Base-by-base conservation (phyloP, 2,888 invertebrate genomes). In the Clanis bilineata region DNA sequence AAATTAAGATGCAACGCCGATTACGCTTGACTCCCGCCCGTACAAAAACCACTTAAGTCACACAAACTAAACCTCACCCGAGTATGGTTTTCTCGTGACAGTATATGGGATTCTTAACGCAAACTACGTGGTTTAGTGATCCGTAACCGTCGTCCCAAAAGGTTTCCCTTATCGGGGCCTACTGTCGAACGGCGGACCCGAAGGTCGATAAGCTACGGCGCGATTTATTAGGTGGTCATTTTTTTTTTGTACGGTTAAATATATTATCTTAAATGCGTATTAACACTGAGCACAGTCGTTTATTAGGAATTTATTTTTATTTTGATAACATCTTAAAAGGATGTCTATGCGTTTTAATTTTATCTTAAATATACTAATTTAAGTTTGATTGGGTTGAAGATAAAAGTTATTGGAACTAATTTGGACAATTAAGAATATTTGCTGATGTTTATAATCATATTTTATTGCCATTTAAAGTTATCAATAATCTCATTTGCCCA, bases 231-330 rank as follows among this genome's bases (percentile, higher is more conserved):
- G 83, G 82, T 86, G 88, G 88, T 85, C 88, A 90, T 88, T 89
- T 89, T 87, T n/a, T 87, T 90, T 89, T 86, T 86, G 81, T 86
- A 82, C 77, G 76, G 82, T 85, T 81, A 87, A 87, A 90, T 90
- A 90, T 89, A 90, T 90, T 90, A 90, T 91, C 91, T 90, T 90
- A 90, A 91, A 91, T 86, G 87, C 87, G 81, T 88, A 90, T 90
- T 90, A 90, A 90, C 88, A 88, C 81, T 83, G 88, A 86, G 85
- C 89, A 87, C 79, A 70, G 78, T 82, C 83, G 80, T 86, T 86
- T 62, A 59, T 64, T 60, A 59, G 56, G 60, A 57, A 60, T 62
- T 57, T 57, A 56, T 59, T 59, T 85, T 80, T 74, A 79, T 80
- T 83, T 74, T 73, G 76, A 76, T 77, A 71, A 70, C 57, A 67